Conservation (phyloP, 2,888 invertebrate genomes). For the Eristalis pertinax region DNA sequence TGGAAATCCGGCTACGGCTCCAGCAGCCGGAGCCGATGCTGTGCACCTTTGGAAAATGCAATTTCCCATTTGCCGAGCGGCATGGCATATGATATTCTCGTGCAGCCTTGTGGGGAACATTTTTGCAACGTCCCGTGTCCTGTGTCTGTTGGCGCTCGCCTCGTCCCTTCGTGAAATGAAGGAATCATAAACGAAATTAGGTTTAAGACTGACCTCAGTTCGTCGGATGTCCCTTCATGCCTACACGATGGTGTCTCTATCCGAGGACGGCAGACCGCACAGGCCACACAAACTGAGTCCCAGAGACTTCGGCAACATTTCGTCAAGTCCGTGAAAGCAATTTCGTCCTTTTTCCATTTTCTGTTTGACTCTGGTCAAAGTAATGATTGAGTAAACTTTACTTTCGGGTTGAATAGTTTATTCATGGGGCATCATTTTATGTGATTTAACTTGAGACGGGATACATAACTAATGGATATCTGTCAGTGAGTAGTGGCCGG, state of each 20-base stretch:
- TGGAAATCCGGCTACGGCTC: slow-evolving; percentile 58
- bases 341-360: slow-evolving; percentile 37
- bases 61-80: slow-evolving; percentile 50
- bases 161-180: not conserved
- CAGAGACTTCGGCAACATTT: slow-evolving; percentile 25
- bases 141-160: not conserved
- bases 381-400: slow-evolving; percentile 71
- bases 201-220: slow-evolving; percentile 41
- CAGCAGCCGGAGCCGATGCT: slow-evolving; percentile 37
- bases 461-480: slow-evolving; percentile 69
- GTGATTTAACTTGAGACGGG: slow-evolving; percentile 67
- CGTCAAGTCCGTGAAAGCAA: slow-evolving; percentile 65
- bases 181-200: slow-evolving; percentile 48
- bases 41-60: slow-evolving; percentile 64
- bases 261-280: not conserved
- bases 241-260: not conserved
- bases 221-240: not conserved
- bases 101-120: not conserved
- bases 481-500: slow-evolving; percentile 41
- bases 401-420: slow-evolving; percentile 71
- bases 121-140: not conserved
- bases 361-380: slow-evolving; percentile 68
- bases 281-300: slow-evolving; percentile 5
- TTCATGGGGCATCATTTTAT: slow-evolving; percentile 69
- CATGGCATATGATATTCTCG: slow-evolving; percentile 53